Percentiles rank a stretch among this genome's conserved stretches.
phyloP scores from a whole-genome alignment of 2,888 invertebrate species.

The Carabus problematicus region DNA sequence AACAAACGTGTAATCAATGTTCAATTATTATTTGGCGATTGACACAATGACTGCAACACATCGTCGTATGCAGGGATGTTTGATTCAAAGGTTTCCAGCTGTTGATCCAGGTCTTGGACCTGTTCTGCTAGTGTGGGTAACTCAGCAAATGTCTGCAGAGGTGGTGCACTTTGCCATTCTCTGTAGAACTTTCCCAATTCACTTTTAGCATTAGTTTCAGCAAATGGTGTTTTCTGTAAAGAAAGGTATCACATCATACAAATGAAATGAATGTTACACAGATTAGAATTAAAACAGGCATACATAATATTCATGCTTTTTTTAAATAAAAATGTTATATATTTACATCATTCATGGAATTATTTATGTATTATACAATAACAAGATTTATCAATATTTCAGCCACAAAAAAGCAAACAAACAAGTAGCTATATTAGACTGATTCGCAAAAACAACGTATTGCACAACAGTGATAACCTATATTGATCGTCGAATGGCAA shows the following conservation, averaged over 20 bases:
- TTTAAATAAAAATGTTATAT: too few species aligned
- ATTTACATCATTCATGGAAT: too few species aligned
- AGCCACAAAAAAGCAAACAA: too few species aligned
- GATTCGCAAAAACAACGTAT: background rate
- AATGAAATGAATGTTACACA: too few species aligned
- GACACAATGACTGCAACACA: conserved; percentile 74
- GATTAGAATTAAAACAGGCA: background rate
- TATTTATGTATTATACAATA: too few species aligned
- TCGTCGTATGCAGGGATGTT: conserved; percentile 78
- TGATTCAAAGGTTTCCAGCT: conserved; percentile 77
- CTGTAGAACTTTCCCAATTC: conserved; percentile 82
- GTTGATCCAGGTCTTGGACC: conserved; percentile 68
- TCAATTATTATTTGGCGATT: conserved; percentile 68
- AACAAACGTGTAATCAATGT: conserved; percentile 7
- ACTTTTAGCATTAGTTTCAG: conserved; percentile 72
- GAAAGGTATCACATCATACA: background rate
- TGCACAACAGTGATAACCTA: conserved; percentile 3
- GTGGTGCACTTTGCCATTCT: conserved; percentile 75
- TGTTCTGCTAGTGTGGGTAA: conserved; percentile 65
- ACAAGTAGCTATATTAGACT: background rate
- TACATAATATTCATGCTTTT: background rate
- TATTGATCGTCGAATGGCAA: background rate
- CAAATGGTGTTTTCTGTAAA: conserved; percentile 81
- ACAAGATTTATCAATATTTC: too few species aligned
- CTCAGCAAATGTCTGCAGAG: conserved; percentile 52